Base-by-base conservation (phyloP, 2,797 vertebrate genomes). In the Smutsia gigantea region DNA sequence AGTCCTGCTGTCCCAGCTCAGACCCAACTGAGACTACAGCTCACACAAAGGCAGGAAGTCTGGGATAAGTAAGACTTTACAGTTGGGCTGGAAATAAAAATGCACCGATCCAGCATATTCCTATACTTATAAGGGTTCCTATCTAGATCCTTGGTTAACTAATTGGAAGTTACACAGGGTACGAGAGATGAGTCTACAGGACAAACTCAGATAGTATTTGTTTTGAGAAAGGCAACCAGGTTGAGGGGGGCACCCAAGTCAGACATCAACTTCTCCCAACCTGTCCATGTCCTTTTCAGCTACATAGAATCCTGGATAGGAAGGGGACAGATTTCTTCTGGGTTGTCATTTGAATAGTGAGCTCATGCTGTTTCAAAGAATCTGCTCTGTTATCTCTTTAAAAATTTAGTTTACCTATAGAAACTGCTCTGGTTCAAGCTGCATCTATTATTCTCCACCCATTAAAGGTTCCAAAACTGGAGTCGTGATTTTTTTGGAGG, bases 401-500 rank as follows among this genome's bases (percentile, higher is more conserved):
- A 81, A 85, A 93, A 66, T n/a, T 46, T 51, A 79, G 14, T 78
- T 10, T 87, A 90, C 79, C n/a, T 94, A 71, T 68, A 64, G 78
- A 75, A 87, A 90, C 14, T 68, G 9, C 4, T 66, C 19, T 83
- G 63, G 25, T 7, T 85, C 63, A 68, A 89, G 74, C 23, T 79
- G 21, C 77, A 7, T 61, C 39, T 39, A 86, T 64, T 17, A 86
- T 72, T 93, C 69, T 86, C 59, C 29, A 88, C 51, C 61, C 69
- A 83, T 57, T 83, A 92, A 86, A 37, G 31, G 21, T 61, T 93
- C 59, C 63, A 92, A 95, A 96, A 68, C 37, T 87, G 25, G 51
- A 96, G 53, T 37, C 55, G 57, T 72, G 49, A 85, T 82, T 92
- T 91, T 95, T 78, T 39, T 87, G 31, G 37, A 85, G 17, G 34